A percentile compares a stretch with the other conserved stretches of the same genome.
These are phyloP conservation scores for Dolichotis patagonum DNA, from an alignment of 2,113 vertebrate species.

Conservation along the genomic window DNA sequence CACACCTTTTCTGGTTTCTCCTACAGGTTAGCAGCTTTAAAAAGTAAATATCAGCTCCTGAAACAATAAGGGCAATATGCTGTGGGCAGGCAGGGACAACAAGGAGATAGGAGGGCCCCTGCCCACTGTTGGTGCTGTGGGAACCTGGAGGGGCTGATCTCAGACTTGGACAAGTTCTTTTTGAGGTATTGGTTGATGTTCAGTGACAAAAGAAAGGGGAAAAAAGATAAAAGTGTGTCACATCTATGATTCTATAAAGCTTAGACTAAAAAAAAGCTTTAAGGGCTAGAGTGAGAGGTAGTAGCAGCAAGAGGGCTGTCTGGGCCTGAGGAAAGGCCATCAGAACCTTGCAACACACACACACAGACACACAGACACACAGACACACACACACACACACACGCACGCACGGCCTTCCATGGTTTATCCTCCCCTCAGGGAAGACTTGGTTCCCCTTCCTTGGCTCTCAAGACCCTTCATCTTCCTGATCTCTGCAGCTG, in stretches of 20 bases:
- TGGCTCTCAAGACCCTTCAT: neutral
- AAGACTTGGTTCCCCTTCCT: rapidly evolving
- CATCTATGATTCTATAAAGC: neutral
- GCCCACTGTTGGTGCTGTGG: rapidly evolving
- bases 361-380: neutral
- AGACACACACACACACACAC: neutral
- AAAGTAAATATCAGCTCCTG: neutral
- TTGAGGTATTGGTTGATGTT: neutral
- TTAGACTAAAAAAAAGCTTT: neutral
- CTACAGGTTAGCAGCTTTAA: neutral
- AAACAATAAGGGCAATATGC: neutral
- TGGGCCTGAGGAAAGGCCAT: neutral
- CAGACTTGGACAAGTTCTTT: neutral
- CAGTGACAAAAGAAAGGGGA: neutral
- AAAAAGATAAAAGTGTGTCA: neutral
- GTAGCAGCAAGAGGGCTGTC: neutral
- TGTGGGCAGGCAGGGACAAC: neutral
- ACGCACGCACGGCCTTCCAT: neutral
- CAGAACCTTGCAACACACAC: neutral
- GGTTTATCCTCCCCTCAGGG: neutral
- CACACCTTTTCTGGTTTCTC: neutral
- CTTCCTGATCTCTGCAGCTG: neutral
- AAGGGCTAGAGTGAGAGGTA: neutral
- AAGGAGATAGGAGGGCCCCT: neutral
- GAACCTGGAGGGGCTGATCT: neutral